These are phyloP conservation scores for Drosophila aldrichi DNA, from an alignment of 2,888 invertebrate genomes.

Conservation along the genomic window DNA sequence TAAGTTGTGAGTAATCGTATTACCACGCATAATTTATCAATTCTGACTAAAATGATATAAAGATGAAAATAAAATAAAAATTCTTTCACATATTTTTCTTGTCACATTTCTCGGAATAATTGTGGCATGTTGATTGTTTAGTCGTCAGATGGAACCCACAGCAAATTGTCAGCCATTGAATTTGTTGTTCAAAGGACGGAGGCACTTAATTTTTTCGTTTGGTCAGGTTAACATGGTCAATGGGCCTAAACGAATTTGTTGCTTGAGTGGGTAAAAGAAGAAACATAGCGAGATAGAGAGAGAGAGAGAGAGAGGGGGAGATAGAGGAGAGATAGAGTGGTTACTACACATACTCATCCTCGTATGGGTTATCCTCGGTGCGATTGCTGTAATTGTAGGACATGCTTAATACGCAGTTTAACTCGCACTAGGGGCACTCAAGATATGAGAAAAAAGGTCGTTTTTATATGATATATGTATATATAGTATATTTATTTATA, in stretches of 20 bases:
- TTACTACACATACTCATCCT: conserved; percentile 69
- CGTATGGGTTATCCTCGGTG: conserved; percentile 63
- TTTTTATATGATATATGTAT: neutral
- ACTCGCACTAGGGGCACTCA: conserved; percentile 38
- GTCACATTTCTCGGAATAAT: conserved; percentile 3
- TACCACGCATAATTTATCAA: conserved; percentile 8
- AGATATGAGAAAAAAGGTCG: conserved; percentile 21
- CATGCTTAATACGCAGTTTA: conserved; percentile 43
- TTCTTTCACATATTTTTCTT: neutral
- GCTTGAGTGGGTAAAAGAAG: conserved; percentile 38
- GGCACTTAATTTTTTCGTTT: conserved; percentile 25
- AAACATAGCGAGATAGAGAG: no score
- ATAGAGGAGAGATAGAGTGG: neutral
- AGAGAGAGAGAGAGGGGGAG: neutral
- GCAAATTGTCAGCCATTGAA: conserved; percentile 30
- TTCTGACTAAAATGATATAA: neutral
- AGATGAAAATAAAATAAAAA: conserved; percentile 1
- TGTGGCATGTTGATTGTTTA: conserved; percentile 17
- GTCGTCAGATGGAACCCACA: neutral
- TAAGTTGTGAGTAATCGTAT: neutral
- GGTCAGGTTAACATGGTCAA: conserved; percentile 40
- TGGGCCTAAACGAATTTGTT: conserved; percentile 50
- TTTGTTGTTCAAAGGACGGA: conserved; percentile 9
- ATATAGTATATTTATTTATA: neutral
- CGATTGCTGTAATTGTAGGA: conserved; percentile 70